These are phyloP conservation scores for Sebastes dallii DNA, from an alignment of 2,797 vertebrate species.

Conservation along the genomic window DNA sequence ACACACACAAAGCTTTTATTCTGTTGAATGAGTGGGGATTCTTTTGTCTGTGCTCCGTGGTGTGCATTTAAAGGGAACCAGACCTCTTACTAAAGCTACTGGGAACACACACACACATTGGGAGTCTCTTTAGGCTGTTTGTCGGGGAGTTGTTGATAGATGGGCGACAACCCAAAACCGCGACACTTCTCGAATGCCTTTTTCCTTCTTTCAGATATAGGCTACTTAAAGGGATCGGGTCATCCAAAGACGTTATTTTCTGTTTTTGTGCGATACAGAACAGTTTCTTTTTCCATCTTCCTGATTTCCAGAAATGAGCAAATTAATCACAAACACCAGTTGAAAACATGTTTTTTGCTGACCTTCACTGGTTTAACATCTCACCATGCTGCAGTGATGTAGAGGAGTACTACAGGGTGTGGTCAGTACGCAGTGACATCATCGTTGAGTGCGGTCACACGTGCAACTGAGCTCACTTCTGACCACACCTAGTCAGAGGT, in stretches of 20 bases:
- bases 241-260: neutral
- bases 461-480: neutral
- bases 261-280: neutral
- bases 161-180: neutral
- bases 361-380: neutral
- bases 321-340: neutral
- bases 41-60: conserved; percentile 77
- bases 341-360: neutral
- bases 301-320: neutral
- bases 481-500: neutral
- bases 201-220: neutral
- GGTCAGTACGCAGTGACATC: neutral
- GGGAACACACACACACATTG: conserved; percentile 5
- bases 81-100: conserved; percentile 57
- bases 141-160: neutral
- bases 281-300: too few species aligned
- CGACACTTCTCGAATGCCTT: neutral
- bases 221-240: neutral
- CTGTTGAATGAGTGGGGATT: conserved; percentile 69
- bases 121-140: neutral
- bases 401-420: neutral
- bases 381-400: neutral
- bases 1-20: conserved; percentile 73
- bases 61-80: conserved; percentile 80
- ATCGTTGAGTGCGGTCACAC: neutral